phyloP scores from a whole-genome alignment of 2,888 invertebrate species.

The Rhyacophila evoluta region DNA sequence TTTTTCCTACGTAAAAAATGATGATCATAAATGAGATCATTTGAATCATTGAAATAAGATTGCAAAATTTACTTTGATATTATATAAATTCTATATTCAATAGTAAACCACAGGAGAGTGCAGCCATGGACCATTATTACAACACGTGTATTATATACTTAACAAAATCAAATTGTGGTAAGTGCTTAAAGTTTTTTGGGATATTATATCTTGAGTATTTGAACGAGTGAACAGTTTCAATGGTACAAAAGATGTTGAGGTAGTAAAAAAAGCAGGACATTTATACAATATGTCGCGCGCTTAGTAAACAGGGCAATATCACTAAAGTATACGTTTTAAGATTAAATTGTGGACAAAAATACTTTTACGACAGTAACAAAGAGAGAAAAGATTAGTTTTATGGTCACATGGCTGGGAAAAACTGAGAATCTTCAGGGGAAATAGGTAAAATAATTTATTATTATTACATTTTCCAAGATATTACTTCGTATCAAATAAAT shows the following conservation, averaged over 20 bases:
- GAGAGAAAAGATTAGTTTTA: constrained; percentile 22
- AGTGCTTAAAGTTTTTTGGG: not conserved
- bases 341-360: not conserved
- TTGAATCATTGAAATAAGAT: too few relatives aligned
- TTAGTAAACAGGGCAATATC: constrained; percentile 3
- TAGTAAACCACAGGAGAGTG: too few relatives aligned
- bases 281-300: not conserved
- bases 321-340: constrained; percentile 7
- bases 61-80: too few relatives aligned
- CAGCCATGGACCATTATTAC: too few relatives aligned
- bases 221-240: not conserved
- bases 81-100: too few relatives aligned
- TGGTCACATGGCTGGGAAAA: not conserved
- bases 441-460: not conserved
- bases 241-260: not conserved
- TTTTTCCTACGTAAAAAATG: too few relatives aligned
- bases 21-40: too few relatives aligned
- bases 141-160: too few relatives aligned
- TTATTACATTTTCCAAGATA: not conserved
- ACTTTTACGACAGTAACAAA: not conserved
- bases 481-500: not conserved
- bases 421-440: not conserved
- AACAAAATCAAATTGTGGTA: not conserved
- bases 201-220: not conserved
- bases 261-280: not conserved